A percentile compares a stretch with the other conserved stretches of the same genome.
Conservation (phyloP, 1,140 invertebrate species). For the Augochlora pura region DNA sequence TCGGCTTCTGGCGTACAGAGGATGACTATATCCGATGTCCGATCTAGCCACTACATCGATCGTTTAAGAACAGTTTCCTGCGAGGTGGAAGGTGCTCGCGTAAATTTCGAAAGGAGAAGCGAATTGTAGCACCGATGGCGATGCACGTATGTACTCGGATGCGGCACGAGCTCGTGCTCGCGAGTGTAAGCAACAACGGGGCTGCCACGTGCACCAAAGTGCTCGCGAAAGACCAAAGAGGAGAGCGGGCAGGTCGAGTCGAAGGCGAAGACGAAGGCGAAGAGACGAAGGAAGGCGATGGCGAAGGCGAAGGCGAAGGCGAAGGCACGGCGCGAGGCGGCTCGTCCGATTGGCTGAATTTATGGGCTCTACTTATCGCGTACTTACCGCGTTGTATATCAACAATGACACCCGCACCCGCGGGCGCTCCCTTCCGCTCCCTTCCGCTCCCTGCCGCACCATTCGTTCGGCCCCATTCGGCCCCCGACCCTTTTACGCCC, state of each 20-base stretch:
- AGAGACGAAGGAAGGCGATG: background rate
- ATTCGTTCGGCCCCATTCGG: background rate
- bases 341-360: constrained; percentile 78
- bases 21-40: too few relatives aligned
- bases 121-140: too few relatives aligned
- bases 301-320: constrained; percentile 13
- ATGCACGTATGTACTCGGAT: too few relatives aligned
- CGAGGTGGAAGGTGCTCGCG: too few relatives aligned
- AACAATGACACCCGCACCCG: constrained; percentile 80
- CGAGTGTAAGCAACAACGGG: constrained; percentile 43
- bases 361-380: constrained; percentile 80
- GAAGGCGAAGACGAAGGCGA: too few relatives aligned
- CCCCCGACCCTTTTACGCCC: constrained; percentile 48
- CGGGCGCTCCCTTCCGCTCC: constrained; percentile 68
- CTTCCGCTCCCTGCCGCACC: constrained; percentile 59
- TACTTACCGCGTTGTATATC: constrained; percentile 80
- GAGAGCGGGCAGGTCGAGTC: too few relatives aligned
- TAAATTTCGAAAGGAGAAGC: too few relatives aligned
- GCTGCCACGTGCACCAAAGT: constrained; percentile 53
- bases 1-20: too few relatives aligned
- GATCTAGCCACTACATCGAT: too few relatives aligned
- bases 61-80: too few relatives aligned
- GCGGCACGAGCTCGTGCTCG: too few relatives aligned
- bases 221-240: background rate
- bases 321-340: constrained; percentile 65